Percentiles rank a stretch among this genome's conserved stretches.
These are phyloP conservation scores for Trissonchulus sp. DNA, from an alignment of 2,888 invertebrate genomes.

Conservation along the genomic window DNA sequence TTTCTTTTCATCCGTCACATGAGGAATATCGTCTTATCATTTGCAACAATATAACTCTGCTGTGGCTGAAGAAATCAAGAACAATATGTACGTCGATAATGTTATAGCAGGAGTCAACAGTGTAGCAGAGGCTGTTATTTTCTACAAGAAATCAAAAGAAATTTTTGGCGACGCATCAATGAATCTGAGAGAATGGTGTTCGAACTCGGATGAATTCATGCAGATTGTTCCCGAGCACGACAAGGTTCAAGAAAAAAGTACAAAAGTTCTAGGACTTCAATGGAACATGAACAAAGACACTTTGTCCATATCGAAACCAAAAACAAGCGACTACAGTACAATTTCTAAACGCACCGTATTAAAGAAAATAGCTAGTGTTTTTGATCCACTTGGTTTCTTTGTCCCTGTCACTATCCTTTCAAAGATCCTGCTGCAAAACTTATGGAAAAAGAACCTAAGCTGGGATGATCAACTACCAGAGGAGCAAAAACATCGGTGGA, in stretches of 20 bases:
- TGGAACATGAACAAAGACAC: too few species aligned
- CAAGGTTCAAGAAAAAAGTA: background rate
- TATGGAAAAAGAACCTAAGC: slow-evolving; percentile 38
- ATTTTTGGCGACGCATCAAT: slow-evolving; percentile 26
- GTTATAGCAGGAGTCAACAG: background rate
- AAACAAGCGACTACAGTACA: too few species aligned
- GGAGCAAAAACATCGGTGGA: background rate
- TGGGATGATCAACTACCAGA: slow-evolving; percentile 40
- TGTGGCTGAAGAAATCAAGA: too few species aligned
- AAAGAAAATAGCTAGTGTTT: slow-evolving; percentile 34
- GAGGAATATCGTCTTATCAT: slow-evolving; percentile 35
- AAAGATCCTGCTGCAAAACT: slow-evolving; percentile 41
- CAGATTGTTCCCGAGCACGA: too few species aligned
- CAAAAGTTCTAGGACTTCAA: slow-evolving; percentile 19
- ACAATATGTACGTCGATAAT: slow-evolving; percentile 39
- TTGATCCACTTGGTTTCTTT: slow-evolving; percentile 38
- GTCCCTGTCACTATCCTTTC: slow-evolving; percentile 31
- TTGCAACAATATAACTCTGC: background rate
- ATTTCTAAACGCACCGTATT: slow-evolving; percentile 34
- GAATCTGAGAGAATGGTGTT: slow-evolving; percentile 26
- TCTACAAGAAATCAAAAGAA: slow-evolving; percentile 29
- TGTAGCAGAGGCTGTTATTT: slow-evolving; percentile 18
- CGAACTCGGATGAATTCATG: background rate
- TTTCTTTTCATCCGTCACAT: too few species aligned
- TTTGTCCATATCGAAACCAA: too few species aligned